phyloP scores from a whole-genome alignment of 2,113 vertebrate species.

The Rhipidura dahli region DNA sequence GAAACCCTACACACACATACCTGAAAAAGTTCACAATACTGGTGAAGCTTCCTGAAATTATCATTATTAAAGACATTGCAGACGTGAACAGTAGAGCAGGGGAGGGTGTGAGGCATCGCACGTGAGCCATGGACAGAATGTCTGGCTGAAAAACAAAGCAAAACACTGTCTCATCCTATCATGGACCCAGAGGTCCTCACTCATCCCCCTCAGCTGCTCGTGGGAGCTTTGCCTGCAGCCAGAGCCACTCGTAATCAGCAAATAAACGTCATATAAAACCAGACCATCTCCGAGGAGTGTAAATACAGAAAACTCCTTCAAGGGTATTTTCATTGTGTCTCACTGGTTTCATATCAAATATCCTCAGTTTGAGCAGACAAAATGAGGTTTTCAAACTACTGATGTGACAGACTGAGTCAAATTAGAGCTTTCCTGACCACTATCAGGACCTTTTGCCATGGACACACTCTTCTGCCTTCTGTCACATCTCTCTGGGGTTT shows the following conservation, averaged over 20 bases:
- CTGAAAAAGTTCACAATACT: constrained; percentile 85
- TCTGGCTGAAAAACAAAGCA: constrained; percentile 74
- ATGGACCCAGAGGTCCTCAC: not conserved
- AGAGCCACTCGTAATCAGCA: not conserved
- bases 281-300: not conserved
- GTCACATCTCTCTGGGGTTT: not conserved
- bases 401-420: not conserved
- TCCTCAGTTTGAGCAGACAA: not conserved
- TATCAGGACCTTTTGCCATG: not conserved
- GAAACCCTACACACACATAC: constrained; percentile 40
- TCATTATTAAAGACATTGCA: constrained; percentile 77
- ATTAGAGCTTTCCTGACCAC: not conserved
- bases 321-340: not conserved
- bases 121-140: constrained; percentile 85
- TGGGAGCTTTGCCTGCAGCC: not conserved
- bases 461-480: not conserved
- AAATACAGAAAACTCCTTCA: not conserved
- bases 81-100: constrained; percentile 87
- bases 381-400: not conserved
- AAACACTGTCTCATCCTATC: not conserved
- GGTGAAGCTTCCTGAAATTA: constrained; percentile 82
- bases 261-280: not conserved
- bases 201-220: not conserved
- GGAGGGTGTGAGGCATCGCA: constrained; percentile 78
- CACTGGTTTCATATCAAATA: not conserved